These are phyloP conservation scores for Alitta virens DNA, from an alignment of 2,888 invertebrate genomes.

Conservation along the genomic window DNA sequence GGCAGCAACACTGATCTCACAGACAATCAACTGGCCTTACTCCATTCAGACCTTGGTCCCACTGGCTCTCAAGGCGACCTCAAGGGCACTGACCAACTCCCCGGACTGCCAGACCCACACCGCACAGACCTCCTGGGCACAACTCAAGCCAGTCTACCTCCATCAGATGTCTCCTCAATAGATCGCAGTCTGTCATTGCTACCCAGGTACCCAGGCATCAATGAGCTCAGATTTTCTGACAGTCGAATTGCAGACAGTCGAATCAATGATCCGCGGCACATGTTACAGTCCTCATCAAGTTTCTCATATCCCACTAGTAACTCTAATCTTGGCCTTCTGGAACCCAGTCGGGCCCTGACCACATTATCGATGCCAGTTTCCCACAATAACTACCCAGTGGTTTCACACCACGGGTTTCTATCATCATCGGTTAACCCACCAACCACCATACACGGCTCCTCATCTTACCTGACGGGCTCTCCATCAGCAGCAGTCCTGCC, in stretches of 20 bases:
- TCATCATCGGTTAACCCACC: conserved; percentile 30
- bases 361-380: conserved; percentile 31
- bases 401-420: conserved; percentile 37
- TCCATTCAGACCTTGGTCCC: not conserved
- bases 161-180: not conserved
- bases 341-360: conserved; percentile 41
- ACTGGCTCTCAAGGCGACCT: not conserved
- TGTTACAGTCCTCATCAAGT: not conserved
- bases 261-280: not conserved
- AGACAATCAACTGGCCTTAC: not conserved
- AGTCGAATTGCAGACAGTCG: not conserved
- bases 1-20: not conserved
- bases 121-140: not conserved
- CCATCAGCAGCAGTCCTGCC: conserved; percentile 39
- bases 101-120: not conserved
- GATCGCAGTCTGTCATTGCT: not conserved
- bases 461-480: conserved; percentile 39
- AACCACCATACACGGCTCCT: conserved; percentile 25
- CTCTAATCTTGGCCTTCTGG: conserved; percentile 41
- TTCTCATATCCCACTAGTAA: conserved; percentile 34
- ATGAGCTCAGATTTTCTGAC: not conserved
- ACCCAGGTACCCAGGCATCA: not conserved
- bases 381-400: conserved; percentile 30
- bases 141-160: not conserved
- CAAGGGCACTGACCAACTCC: not conserved